phyloP scores from a whole-genome alignment of 2,113 vertebrate species.

The Nycticorax nycticorax region DNA sequence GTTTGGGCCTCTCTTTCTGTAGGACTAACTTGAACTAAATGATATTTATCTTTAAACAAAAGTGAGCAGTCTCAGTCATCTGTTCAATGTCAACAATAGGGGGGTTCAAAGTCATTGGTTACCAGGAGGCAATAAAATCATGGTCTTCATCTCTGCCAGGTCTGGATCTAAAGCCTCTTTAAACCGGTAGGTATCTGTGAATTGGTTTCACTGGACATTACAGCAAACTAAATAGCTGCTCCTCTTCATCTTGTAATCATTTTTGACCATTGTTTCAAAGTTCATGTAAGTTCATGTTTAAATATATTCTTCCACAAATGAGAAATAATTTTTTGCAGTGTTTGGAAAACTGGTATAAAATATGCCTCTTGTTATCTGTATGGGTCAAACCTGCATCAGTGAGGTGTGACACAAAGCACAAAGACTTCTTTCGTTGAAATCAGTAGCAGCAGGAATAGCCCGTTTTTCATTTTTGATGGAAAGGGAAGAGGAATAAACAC shows the following conservation, averaged over 20 bases:
- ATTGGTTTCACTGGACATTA: not conserved
- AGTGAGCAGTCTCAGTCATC: not conserved
- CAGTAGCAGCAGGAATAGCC: not conserved
- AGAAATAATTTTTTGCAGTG: not conserved
- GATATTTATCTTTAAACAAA: not conserved
- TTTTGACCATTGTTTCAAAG: not conserved
- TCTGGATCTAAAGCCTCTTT: not conserved
- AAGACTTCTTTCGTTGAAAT: not conserved
- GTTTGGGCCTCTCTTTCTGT: not conserved
- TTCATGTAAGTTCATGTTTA: not conserved
- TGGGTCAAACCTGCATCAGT: not conserved
- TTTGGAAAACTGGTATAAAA: not conserved
- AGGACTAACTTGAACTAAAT: not conserved
- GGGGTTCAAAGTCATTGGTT: not conserved
- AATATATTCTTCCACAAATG: not conserved
- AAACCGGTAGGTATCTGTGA: not conserved
- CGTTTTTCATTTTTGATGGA: not conserved
- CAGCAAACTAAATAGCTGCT: not conserved
- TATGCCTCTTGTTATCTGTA: not conserved
- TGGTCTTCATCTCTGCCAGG: not conserved
- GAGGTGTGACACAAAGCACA: not conserved
- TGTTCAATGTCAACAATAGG: not conserved
- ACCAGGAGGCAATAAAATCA: not conserved
- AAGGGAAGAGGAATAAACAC: not conserved
- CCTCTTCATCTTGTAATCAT: not conserved